A percentile compares a stretch with the other conserved stretches of the same genome.
Evolutionary conservation across 2,797 vertebrate species (phyloP).

Genomic region (Pangasius mekongensis): DNA sequence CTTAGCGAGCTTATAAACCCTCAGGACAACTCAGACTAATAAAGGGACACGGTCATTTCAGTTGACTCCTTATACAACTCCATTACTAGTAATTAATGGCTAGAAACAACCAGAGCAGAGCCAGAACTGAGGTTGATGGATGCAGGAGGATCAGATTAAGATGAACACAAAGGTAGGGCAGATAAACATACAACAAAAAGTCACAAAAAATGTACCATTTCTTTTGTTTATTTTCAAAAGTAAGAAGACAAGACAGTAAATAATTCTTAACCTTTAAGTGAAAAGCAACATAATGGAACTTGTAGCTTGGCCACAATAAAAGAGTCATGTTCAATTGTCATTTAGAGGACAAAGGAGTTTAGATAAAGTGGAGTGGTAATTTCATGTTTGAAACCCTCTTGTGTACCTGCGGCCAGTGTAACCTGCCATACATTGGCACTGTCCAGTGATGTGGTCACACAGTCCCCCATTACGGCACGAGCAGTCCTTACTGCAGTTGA

Average conservation of each 20-base stretch:
- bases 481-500: conserved; percentile 97
- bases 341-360: conserved; percentile 5
- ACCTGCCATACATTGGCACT: conserved; percentile 90
- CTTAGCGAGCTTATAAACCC: conserved; percentile 77
- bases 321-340: neutral
- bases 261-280: conserved; percentile 5
- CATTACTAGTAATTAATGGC: conserved; percentile 83
- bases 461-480: conserved; percentile 93
- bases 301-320: neutral
- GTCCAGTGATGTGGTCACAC: conserved; percentile 91
- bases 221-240: conserved; percentile 1
- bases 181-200: conserved; percentile 59
- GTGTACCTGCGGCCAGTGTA: conserved; percentile 93
- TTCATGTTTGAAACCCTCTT: conserved; percentile 7
- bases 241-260: neutral
- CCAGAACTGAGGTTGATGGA: conserved; percentile 73
- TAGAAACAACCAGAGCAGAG: conserved; percentile 64
- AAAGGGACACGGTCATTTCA: conserved; percentile 75
- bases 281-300: conserved; percentile 9
- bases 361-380: neutral
- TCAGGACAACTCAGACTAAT: conserved; percentile 67
- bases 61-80: conserved; percentile 76
- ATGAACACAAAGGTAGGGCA: conserved; percentile 64
- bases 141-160: conserved; percentile 58
- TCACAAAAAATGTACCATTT: neutral